Percentiles rank a stretch among this genome's conserved stretches.
Conservation (phyloP, 2,113 vertebrate genomes). For the Ranitomeya imitator region DNA sequence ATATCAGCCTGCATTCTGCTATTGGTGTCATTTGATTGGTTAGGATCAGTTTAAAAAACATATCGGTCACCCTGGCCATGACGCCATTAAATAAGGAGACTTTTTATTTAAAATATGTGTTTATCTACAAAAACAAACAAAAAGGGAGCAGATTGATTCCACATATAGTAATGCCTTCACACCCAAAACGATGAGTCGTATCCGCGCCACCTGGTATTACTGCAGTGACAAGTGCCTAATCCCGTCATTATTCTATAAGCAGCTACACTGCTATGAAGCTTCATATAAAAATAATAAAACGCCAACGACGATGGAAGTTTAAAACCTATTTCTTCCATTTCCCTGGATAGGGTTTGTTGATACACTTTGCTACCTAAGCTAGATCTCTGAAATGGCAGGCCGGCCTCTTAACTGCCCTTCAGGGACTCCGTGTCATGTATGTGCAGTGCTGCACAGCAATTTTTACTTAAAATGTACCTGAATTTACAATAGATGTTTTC, state of each 20-base stretch:
- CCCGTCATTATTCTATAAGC: neutral
- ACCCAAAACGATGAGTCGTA: neutral
- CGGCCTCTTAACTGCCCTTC: constrained; percentile 44
- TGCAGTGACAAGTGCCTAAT: neutral
- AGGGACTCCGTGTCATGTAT: constrained; percentile 40
- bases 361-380: constrained; percentile 53
- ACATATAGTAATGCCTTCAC: neutral
- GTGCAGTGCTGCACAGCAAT: constrained; percentile 59
- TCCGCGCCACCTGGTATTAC: neutral
- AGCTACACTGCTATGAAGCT: neutral
- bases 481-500: constrained; percentile 57
- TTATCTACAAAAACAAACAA: too few relatives aligned
- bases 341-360: constrained; percentile 20
- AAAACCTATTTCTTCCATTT: constrained; percentile 38
- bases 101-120: too few relatives aligned
- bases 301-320: constrained; percentile 20
- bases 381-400: constrained; percentile 47
- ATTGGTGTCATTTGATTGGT: too few relatives aligned
- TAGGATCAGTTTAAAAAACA: too few relatives aligned
- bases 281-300: constrained; percentile 16
- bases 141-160: too few relatives aligned
- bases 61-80: too few relatives aligned
- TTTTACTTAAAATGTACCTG: constrained; percentile 61
- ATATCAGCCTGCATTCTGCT: too few relatives aligned
- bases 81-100: too few relatives aligned